Base-by-base conservation (phyloP, 1,140 invertebrate species). In the Drosophila quadrilineata region DNA sequence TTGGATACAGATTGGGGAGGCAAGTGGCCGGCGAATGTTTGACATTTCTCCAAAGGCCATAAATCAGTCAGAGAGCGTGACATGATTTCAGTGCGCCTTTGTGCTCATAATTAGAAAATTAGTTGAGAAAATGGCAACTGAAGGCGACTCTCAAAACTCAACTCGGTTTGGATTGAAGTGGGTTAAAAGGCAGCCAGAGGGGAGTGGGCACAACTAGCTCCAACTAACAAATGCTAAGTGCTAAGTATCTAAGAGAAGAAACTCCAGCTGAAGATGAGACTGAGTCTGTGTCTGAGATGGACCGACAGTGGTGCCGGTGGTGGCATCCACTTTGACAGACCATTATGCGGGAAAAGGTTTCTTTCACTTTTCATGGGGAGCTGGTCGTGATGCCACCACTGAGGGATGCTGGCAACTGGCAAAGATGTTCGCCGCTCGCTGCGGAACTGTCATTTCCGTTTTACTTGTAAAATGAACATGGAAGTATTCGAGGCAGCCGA, bases 401-500 rank as follows among this genome's bases (percentile, higher is more conserved):
- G 60, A 60, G 49, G 19, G 21, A 35, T 29, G 54, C 56, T 54
- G 56, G 29, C 70, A 65, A 63, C 54, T 59, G 63, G n/a, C 46
- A 85, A 85, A 79, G 79, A 85, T 85, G 74, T 85, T 85, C 62
- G 48, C 24, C 52, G 66, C 72, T 82, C 84, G 85, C 64, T 76
- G 77, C 77, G 82, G 85, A 87, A 84, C 84, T 87, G 84, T 87
- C 84, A 87, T 88, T 87, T 87, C 84, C 84, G 84, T 87, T 87
- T 87, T 80, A 85, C 85, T 88, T 80, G 85, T 76, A 87, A 87
- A 84, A 79, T 75, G 85, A 87, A 84, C 80, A 86, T 86, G 82
- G 80, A 86, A 86, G 80, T 80, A 86, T 87, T 86, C 82, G 72
- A 86, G 71, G 75, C 77, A 82, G 72, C 77, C 76, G 77, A 73